phyloP scores from a whole-genome alignment of 2,113 vertebrate species.

The Gallinago jamesoni region DNA sequence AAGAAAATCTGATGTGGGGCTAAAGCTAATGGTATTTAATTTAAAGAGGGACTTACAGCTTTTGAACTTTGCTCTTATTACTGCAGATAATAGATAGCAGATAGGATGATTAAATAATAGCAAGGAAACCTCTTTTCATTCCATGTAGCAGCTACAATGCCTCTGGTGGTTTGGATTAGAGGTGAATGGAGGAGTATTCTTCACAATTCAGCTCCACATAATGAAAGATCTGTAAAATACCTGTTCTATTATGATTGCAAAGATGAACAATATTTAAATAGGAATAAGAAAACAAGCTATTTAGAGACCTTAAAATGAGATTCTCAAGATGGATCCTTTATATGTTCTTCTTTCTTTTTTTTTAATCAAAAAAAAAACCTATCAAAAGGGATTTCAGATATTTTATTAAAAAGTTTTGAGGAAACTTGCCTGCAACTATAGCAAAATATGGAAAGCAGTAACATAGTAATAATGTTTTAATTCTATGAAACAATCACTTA shows the following conservation, averaged over 20 bases:
- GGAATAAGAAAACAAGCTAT: background rate
- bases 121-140: background rate
- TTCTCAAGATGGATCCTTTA: background rate
- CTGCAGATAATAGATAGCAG: background rate
- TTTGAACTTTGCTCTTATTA: slow-evolving; percentile 50
- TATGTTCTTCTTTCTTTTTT: background rate
- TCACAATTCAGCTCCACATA: background rate
- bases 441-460: background rate
- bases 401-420: background rate
- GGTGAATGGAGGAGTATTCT: background rate
- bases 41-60: background rate
- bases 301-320: background rate
- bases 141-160: background rate
- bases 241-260: background rate
- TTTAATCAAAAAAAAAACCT: background rate
- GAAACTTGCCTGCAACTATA: background rate
- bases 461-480: background rate
- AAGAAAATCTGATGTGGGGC: background rate
- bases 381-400: background rate
- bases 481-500: background rate
- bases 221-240: background rate
- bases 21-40: slow-evolving; percentile 18
- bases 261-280: background rate
- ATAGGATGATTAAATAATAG: slow-evolving; percentile 15
- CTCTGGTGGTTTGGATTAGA: background rate